Evolutionary conservation across 2,797 vertebrate genomes (phyloP), one percentile per base, ranked within the genome.

Genomic region (Sitta carolinensis): DNA sequence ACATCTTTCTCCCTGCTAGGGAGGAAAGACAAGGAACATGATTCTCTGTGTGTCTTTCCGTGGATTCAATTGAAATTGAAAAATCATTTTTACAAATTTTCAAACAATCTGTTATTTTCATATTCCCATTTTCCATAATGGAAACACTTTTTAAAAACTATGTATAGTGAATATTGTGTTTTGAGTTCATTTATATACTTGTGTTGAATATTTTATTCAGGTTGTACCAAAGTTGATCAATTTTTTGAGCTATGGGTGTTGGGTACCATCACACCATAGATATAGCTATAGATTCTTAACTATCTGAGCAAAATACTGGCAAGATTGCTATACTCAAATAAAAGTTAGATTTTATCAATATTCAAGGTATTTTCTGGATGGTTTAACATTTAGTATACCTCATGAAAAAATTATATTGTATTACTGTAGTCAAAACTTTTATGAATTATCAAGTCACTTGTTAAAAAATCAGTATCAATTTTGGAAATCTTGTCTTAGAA

Each of bases 311-410:
- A 80, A 82, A 12, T 27, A 85, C 16, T 36, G 9, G 4, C 32
- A 43, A 75, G n/a, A 19, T 43, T 68, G 7, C 2, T 76, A 82
- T 21, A 32, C 7, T 52, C 45, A 22, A 40, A 47, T 32, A 74
- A 76, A 94, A 66, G 3, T 4, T 36, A 73, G 30, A 38, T 62
- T 21, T 72, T 48, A n/a, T 48, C 8, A 36, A 11, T 57, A 72
- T 40, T 51, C 13, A 25, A 57, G 74, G 7, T 83, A 32, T 67
- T 93, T 84, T 91, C 17, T 34, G 23, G 58, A 61, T 2, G 7
- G 4, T 0, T 40, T 27, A 51, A 47, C 2, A 22, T 42, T 64
- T 16, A n/a, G 2, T 16, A 86, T 80, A 29, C 1, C 2, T 3
- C 20, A 50, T 1, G 18, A 1, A 42, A 54, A 89, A 69, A 42